phyloP scores from a whole-genome alignment of 2,113 vertebrate genomes.

The Pitta sordida region DNA sequence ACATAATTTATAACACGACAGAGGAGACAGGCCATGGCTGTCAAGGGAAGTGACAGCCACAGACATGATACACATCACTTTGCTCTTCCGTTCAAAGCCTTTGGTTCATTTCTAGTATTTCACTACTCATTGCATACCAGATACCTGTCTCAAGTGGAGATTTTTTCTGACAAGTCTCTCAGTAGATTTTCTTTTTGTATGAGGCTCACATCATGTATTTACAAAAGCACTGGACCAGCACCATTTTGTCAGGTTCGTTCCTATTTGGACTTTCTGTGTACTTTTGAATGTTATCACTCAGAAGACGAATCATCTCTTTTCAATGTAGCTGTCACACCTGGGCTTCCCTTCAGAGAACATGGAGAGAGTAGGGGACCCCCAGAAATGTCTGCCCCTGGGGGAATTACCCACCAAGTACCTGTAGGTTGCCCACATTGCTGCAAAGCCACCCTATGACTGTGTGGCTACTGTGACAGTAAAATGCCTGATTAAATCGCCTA shows the following conservation, averaged over 20 bases:
- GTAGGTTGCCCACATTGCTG: neutral
- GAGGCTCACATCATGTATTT: neutral
- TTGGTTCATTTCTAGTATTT: neutral
- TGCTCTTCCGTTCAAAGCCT: constrained; percentile 23
- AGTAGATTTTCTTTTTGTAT: neutral
- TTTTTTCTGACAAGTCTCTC: neutral
- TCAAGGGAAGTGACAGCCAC: neutral
- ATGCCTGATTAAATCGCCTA: accelerated
- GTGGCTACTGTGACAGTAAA: accelerated
- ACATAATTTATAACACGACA: neutral
- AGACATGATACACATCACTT: neutral
- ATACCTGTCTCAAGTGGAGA: neutral
- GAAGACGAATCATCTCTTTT: neutral
- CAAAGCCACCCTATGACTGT: neutral
- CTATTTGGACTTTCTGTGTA: neutral
- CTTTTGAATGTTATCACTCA: neutral
- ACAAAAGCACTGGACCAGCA: neutral
- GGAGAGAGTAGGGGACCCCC: neutral
- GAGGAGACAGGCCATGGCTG: neutral
- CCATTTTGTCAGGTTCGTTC: neutral
- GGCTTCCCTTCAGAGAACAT: neutral
- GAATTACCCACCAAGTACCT: neutral
- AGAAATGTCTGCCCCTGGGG: neutral
- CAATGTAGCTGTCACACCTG: neutral
- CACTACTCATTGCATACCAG: neutral